These are phyloP conservation scores for Folsomia manolachei DNA, from an alignment of 2,888 invertebrate species.

Conservation along the genomic window DNA sequence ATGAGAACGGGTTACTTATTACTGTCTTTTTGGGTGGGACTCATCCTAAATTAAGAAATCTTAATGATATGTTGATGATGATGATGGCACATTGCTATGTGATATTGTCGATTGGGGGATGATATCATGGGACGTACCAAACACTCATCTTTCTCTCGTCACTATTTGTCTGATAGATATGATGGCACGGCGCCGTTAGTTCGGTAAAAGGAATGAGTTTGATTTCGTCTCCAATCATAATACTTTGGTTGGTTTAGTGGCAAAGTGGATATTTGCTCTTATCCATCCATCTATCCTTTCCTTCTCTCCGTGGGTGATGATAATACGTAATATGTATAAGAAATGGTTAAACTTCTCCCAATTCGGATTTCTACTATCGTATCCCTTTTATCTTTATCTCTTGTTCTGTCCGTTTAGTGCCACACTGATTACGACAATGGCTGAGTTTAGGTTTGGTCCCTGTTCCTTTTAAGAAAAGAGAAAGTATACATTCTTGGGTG, in stretches of 20 bases:
- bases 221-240: not conserved
- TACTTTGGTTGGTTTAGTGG: not conserved
- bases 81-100: constrained; percentile 1
- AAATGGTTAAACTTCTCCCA: not conserved
- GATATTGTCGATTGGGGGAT: not conserved
- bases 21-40: not conserved
- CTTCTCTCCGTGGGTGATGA: not conserved
- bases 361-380: not conserved
- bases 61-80: constrained; percentile 29
- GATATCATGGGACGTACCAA: too few relatives aligned
- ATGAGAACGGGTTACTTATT: not conserved
- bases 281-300: too few relatives aligned
- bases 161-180: not conserved
- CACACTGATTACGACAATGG: constrained; percentile 1
- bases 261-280: not conserved
- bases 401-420: constrained; percentile 12
- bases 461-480: not conserved
- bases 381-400: constrained; percentile 6
- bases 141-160: constrained; percentile 1
- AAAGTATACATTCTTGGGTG: not conserved
- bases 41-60: constrained; percentile 23
- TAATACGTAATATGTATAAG: not conserved
- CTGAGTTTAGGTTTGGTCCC: too few relatives aligned
- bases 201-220: too few relatives aligned
- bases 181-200: too few relatives aligned